Conservation (phyloP, 2,113 vertebrate species). For the Phalacrocorax brasilianus region DNA sequence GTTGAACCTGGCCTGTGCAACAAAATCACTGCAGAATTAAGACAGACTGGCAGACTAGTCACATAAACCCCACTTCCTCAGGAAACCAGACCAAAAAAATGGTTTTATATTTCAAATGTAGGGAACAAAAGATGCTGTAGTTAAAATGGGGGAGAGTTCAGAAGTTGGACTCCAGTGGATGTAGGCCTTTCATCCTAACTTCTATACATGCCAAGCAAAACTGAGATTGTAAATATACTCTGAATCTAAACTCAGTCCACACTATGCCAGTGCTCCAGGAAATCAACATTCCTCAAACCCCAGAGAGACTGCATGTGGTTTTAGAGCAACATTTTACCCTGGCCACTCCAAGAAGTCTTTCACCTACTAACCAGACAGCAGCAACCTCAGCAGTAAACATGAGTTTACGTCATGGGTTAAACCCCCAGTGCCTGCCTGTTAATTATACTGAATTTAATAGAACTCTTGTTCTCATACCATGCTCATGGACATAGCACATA, state of each 20-base stretch:
- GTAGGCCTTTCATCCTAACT: background rate
- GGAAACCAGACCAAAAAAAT: background rate
- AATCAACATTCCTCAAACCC: slow-evolving; percentile 29
- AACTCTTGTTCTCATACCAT: background rate
- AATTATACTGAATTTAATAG: background rate
- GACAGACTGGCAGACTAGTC: background rate
- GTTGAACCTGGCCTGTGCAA: background rate
- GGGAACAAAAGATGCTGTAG: background rate
- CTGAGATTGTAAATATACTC: background rate
- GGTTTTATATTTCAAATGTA: background rate
- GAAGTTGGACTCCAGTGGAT: background rate
- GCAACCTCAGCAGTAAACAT: slow-evolving; percentile 5
- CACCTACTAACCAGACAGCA: background rate
- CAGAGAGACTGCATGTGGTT: background rate
- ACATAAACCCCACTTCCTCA: background rate
- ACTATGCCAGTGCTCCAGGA: slow-evolving; percentile 11
- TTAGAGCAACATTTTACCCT: background rate
- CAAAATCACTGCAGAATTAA: background rate
- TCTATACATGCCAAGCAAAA: background rate
- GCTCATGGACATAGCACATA: background rate
- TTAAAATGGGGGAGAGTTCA: background rate
- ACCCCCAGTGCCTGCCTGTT: background rate
- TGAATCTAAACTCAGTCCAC: background rate
- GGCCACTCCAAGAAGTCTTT: background rate
- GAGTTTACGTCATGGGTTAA: background rate